Base-by-base conservation (phyloP, 2,113 vertebrate genomes). In the Zeus faber region DNA sequence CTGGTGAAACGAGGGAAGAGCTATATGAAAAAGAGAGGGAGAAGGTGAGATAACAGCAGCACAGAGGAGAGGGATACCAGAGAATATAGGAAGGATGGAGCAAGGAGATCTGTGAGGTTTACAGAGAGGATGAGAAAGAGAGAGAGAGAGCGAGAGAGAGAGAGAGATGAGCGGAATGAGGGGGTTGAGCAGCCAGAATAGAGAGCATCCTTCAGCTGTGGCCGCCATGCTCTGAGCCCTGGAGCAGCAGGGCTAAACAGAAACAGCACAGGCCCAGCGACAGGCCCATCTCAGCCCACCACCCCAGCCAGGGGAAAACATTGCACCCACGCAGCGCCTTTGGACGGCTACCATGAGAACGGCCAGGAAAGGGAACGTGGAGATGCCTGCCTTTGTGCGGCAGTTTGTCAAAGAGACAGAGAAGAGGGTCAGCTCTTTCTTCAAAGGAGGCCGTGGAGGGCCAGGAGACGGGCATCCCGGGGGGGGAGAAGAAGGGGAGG, bases 391-490 rank as follows among this genome's bases (percentile, higher is more conserved):
- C 0, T 92, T 92, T 10, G 79, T 91, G 56, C 65, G 90, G 17
- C 89, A 90, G 70, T 79, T 91, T 69, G 89, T 88, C 58, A 89
- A 87, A 50, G 88, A 90, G 72, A 91, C 87, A 0, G 89, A 91
- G 68, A 89, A 85, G 68, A 81, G 84, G 83, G 80, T 91, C 74
- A 88, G 86, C 45, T 87, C 81, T 4, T 87, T 91, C 77, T 91
- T 91, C 70, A 90, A 88, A 75, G 88, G 85, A 39, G 72, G 83
- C 3, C 79, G 84, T 2, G 87, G 83, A 31, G 87, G 82, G 60
- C 75, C 77, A 16, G 80, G 77, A 24, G 74, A 77, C 7, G 81
- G 81, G 10, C 85, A 84, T 55, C 75, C 70, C 20, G 66, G 58
- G 3, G 77, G 56, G 22, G 79, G 74, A 2, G 80, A 56, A 45